A percentile compares a stretch with the other conserved stretches of the same genome.
These are phyloP conservation scores for Anthonomus grandis DNA, from an alignment of 1,140 invertebrate genomes.

Conservation along the genomic window DNA sequence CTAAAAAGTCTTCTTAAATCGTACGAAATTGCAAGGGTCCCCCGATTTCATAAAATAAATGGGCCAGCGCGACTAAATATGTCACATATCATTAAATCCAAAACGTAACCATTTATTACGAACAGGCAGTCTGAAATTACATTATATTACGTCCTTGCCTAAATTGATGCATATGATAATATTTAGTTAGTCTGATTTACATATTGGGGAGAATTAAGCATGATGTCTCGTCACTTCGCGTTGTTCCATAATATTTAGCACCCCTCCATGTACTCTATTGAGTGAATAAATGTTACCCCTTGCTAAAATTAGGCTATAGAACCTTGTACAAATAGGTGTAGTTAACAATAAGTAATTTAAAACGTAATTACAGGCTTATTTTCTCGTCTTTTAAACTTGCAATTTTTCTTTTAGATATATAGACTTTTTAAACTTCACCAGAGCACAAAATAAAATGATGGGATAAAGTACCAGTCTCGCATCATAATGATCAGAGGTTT, in stretches of 20 bases:
- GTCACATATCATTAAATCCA: slow-evolving; percentile 35
- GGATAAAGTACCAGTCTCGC: too few relatives aligned
- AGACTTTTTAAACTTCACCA: too few relatives aligned
- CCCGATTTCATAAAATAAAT: too few relatives aligned
- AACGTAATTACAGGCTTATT: too few relatives aligned
- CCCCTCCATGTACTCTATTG: slow-evolving; percentile 15
- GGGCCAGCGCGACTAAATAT: slow-evolving; percentile 28
- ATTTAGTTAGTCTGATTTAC: slow-evolving; percentile 41
- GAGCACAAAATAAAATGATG: too few relatives aligned
- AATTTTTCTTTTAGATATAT: too few relatives aligned
- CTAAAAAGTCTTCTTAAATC: too few relatives aligned
- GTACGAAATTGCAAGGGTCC: too few relatives aligned
- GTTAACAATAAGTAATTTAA: too few relatives aligned
- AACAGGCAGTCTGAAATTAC: slow-evolving; percentile 27
- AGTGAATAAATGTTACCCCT: slow-evolving; percentile 13
- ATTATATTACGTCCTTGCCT: slow-evolving; percentile 31
- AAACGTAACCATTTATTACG: slow-evolving; percentile 33
- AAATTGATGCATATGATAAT: slow-evolving; percentile 42
- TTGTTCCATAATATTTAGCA: slow-evolving; percentile 29
- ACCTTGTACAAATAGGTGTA: too few relatives aligned
- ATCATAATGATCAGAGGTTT: too few relatives aligned
- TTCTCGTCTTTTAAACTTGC: too few relatives aligned
- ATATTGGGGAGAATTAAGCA: slow-evolving; percentile 27
- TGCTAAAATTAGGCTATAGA: slow-evolving; percentile 35
- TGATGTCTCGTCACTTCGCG: slow-evolving; percentile 29